Conservation (phyloP, 2,888 invertebrate species). For the Rhyacophila evoluta region DNA sequence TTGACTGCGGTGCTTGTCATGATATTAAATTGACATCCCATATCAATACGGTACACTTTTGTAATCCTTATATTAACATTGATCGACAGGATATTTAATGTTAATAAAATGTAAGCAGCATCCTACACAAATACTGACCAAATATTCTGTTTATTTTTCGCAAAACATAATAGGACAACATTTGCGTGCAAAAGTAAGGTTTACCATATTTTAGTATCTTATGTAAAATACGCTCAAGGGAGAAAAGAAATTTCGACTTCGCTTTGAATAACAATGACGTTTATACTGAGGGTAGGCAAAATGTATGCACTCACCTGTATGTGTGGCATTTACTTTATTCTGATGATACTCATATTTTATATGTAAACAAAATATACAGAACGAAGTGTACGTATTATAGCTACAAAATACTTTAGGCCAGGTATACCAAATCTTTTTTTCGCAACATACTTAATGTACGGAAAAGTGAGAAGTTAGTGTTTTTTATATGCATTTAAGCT, state of each 20-base stretch:
- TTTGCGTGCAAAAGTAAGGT: neutral
- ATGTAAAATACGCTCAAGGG: slow-evolving; percentile 12
- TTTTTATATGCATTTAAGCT: no score
- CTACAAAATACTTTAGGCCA: no score
- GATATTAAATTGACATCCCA: no score
- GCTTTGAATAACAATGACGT: slow-evolving; percentile 20
- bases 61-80: no score
- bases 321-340: neutral
- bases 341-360: slow-evolving; percentile 12
- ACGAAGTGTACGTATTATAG: no score
- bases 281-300: neutral
- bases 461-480: no score
- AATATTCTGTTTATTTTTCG: neutral
- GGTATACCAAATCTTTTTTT: no score
- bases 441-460: no score
- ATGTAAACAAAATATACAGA: neutral
- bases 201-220: slow-evolving; percentile 19
- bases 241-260: slow-evolving; percentile 6
- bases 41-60: no score
- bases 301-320: slow-evolving; percentile 22
- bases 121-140: neutral
- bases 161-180: neutral
- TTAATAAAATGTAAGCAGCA: neutral
- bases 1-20: no score
- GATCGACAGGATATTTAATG: neutral